A percentile compares a stretch with the other conserved stretches of the same genome.
phyloP scores from a whole-genome alignment of 2,888 invertebrate genomes.

The Sepioteuthis lessoniana region DNA sequence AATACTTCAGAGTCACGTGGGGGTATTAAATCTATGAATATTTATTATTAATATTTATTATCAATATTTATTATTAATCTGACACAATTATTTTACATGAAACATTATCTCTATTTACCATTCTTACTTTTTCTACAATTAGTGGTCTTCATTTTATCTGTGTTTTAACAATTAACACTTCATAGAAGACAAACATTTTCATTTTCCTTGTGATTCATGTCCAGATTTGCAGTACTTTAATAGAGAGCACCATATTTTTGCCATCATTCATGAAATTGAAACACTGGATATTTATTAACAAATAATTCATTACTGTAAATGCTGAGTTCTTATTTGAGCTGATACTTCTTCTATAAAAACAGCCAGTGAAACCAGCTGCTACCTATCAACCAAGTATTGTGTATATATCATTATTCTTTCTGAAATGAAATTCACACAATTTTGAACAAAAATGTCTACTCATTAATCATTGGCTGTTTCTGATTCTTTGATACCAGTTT shows the following conservation, averaged over 20 bases:
- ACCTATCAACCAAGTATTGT: not conserved
- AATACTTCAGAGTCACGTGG: not conserved
- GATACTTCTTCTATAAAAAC: not conserved
- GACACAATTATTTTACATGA: not conserved
- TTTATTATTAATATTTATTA: too few relatives aligned
- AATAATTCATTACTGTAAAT: not conserved
- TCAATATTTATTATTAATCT: too few relatives aligned
- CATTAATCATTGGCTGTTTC: not conserved
- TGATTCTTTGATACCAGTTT: not conserved
- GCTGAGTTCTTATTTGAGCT: not conserved
- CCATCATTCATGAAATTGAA: not conserved
- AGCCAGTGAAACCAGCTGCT: not conserved
- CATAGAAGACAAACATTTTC: too few relatives aligned
- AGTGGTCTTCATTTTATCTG: not conserved
- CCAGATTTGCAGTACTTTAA: too few relatives aligned
- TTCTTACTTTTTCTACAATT: not conserved
- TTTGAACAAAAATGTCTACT: not conserved
- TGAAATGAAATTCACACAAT: not conserved
- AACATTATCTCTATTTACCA: not conserved
- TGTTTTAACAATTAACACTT: not conserved
- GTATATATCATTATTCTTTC: not conserved
- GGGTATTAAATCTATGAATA: not conserved
- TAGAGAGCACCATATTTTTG: not conserved
- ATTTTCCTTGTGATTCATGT: too few relatives aligned
- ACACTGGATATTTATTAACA: not conserved